Conservation (phyloP, 2,888 invertebrate genomes). For the Protophormia terraenovae region DNA sequence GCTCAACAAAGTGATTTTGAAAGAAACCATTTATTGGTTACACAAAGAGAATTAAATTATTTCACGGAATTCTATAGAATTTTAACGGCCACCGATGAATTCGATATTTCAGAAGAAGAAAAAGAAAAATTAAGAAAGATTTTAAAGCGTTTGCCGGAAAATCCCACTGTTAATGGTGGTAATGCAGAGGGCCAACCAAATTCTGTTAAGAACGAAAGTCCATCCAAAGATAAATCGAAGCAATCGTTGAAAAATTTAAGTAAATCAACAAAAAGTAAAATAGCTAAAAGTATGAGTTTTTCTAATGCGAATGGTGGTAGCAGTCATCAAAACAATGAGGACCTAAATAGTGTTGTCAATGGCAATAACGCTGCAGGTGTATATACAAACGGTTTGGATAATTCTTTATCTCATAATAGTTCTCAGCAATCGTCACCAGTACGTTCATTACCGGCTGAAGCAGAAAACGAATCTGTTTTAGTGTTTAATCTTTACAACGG, state of each 20-base stretch:
- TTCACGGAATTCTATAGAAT: constrained; percentile 84
- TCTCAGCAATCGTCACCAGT: constrained; percentile 72
- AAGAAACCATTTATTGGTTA: constrained; percentile 86
- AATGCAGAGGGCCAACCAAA: constrained; percentile 22
- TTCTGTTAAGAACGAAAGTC: constrained; percentile 15
- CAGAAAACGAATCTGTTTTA: constrained; percentile 83
- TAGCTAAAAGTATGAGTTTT: constrained; percentile 79
- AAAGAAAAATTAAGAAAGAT: constrained; percentile 82
- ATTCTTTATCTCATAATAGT: constrained; percentile 33
- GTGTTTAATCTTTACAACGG: constrained; percentile 86
- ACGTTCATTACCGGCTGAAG: constrained; percentile 69
- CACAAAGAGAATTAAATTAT: constrained; percentile 85
- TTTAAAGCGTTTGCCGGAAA: constrained; percentile 81
- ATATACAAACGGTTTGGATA: constrained; percentile 40
- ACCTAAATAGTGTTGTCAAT: constrained; percentile 47
- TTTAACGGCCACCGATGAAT: constrained; percentile 79
- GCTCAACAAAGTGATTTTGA: constrained; percentile 83
- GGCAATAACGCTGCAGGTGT: constrained; percentile 46
- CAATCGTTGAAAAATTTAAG: constrained; percentile 78
- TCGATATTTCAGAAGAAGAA: constrained; percentile 79
- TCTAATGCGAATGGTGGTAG: constrained; percentile 68
- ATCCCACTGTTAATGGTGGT: constrained; percentile 47
- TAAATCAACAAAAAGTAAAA: constrained; percentile 80
- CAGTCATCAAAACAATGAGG: constrained; percentile 25
- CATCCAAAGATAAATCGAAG: constrained; percentile 73